Conservation (phyloP, 2,888 invertebrate species). For the Xanthorhoe spadicearia region DNA sequence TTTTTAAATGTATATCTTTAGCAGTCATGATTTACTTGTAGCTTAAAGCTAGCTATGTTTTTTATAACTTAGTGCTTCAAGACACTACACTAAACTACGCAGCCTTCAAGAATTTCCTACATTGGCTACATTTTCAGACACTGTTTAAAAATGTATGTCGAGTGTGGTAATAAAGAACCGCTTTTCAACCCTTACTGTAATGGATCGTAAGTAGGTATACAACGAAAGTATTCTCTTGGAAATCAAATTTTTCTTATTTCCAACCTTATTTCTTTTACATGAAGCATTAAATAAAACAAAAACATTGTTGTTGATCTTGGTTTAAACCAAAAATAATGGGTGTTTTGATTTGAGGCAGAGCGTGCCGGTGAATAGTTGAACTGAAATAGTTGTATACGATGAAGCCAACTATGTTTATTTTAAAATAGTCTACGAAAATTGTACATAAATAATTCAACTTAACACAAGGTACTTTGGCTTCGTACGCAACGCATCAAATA, state of each 20-base stretch:
- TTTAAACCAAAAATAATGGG: neutral
- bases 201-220: constrained; percentile 45
- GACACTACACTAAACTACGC: constrained; percentile 2
- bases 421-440: too few species aligned
- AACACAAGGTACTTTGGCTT: too few species aligned
- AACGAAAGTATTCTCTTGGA: constrained; percentile 33
- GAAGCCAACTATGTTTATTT: neutral
- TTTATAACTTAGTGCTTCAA: too few species aligned
- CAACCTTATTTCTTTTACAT: constrained; percentile 4
- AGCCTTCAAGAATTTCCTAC: constrained; percentile 17
- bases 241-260: constrained; percentile 28
- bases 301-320: constrained; percentile 1
- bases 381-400: neutral
- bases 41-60: too few species aligned
- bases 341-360: neutral
- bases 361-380: neutral
- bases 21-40: too few species aligned
- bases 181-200: constrained; percentile 47
- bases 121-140: constrained; percentile 32
- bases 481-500: too few species aligned
- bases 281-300: neutral
- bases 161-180: constrained; percentile 40
- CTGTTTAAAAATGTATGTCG: constrained; percentile 42
- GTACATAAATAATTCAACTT: too few species aligned
- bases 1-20: too few species aligned